Evolutionary conservation across 2,113 vertebrate species (phyloP).

Genomic region (Thalassoma bifasciatum): DNA sequence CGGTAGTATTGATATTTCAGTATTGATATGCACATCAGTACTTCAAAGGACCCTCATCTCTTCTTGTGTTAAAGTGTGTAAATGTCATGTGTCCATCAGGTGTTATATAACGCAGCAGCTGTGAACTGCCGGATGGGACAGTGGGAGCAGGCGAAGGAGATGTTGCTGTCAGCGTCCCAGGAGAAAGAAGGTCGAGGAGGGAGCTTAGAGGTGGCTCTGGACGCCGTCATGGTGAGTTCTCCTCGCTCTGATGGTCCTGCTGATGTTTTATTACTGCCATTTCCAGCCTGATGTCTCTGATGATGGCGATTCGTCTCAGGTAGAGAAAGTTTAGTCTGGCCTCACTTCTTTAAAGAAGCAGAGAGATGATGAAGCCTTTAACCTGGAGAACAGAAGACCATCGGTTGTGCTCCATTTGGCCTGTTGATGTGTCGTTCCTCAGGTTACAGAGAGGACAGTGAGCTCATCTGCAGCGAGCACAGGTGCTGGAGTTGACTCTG

Average conservation of each 20-base stretch:
- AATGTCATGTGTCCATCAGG: slow-evolving; percentile 75
- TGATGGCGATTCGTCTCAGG: neutral
- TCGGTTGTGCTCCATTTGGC: neutral
- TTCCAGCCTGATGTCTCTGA: neutral
- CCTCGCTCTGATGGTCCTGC: neutral
- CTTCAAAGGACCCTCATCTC: too few species aligned
- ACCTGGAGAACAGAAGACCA: too few species aligned
- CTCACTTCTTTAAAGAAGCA: too few species aligned
- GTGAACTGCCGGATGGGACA: slow-evolving; percentile 84
- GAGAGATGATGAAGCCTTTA: too few species aligned
- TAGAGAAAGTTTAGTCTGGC: neutral
- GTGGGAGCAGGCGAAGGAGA: slow-evolving; percentile 85
- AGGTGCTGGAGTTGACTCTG: neutral
- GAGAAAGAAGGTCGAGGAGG: slow-evolving; percentile 74
- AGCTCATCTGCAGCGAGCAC: neutral
- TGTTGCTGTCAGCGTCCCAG: slow-evolving; percentile 77
- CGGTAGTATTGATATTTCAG: too few species aligned
- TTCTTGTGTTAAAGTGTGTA: too few species aligned
- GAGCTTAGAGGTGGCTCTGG: slow-evolving; percentile 76
- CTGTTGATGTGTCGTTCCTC: neutral
- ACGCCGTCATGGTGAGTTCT: slow-evolving; percentile 75
- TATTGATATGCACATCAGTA: too few species aligned
- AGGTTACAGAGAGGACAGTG: neutral
- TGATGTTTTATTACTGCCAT: too few species aligned
- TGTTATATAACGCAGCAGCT: slow-evolving; percentile 88